These are phyloP conservation scores for Paguma larvata DNA, from an alignment of 2,797 vertebrate genomes.

Conservation along the genomic window DNA sequence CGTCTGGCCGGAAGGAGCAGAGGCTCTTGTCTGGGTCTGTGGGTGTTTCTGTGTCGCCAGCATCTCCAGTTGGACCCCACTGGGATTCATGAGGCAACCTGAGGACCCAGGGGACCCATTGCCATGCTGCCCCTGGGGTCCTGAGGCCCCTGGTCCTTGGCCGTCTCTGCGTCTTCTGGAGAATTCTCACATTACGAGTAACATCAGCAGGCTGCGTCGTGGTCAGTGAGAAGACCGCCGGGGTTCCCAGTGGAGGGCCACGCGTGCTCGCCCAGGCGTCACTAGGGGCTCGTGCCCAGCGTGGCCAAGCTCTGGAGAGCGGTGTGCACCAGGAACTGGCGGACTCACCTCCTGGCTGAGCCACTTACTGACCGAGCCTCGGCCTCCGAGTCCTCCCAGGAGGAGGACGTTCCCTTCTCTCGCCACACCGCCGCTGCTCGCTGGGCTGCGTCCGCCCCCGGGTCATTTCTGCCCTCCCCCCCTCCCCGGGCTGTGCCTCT, in stretches of 20 bases:
- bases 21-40: too few species aligned
- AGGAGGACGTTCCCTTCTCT: rapidly evolving
- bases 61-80: not conserved
- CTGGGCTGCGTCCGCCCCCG: not conserved
- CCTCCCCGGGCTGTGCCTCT: too few species aligned
- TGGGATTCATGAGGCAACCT: not conserved
- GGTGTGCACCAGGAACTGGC: rapidly evolving
- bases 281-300: rapidly evolving
- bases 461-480: not conserved
- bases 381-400: rapidly evolving
- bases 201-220: not conserved
- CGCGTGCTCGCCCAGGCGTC: not conserved
- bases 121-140: rapidly evolving
- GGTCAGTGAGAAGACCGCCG: not conserved
- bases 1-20: not conserved
- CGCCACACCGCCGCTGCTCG: not conserved
- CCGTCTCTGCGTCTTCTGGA: not conserved
- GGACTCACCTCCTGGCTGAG: not conserved
- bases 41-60: not conserved
- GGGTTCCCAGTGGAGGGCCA: not conserved
- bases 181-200: not conserved
- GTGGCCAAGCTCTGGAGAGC: not conserved
- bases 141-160: not conserved
- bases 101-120: not conserved
- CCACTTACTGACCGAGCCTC: too few species aligned